These are phyloP conservation scores for Zeugodacus cucurbitae DNA, from an alignment of 1,140 invertebrate genomes.

Conservation along the genomic window DNA sequence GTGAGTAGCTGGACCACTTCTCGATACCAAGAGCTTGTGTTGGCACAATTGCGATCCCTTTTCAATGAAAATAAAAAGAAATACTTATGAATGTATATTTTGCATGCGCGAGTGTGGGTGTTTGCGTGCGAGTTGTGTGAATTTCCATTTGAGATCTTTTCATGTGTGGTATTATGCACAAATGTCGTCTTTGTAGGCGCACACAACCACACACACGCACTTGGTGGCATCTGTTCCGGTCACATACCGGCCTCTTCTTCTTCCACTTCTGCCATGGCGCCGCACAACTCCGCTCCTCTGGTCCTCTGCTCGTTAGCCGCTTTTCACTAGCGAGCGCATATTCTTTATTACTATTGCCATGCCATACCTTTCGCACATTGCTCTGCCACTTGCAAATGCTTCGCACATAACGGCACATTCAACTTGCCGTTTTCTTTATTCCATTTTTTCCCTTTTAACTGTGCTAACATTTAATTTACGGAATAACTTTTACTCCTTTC, in stretches of 20 bases:
- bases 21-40: not conserved
- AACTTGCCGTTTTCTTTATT: not conserved
- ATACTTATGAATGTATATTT: not conserved
- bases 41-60: not conserved
- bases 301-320: not conserved
- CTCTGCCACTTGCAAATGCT: not conserved
- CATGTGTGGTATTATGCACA: not conserved
- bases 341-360: not conserved
- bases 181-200: not conserved
- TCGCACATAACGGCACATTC: not conserved
- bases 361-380: not conserved
- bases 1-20: not conserved
- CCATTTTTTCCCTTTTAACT: not conserved
- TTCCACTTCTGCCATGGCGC: not conserved
- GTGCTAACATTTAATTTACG: conserved; percentile 29
- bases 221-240: conserved; percentile 32
- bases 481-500: not conserved
- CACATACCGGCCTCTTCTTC: not conserved
- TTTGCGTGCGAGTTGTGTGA: not conserved
- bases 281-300: too few species aligned
- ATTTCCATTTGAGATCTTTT: not conserved
- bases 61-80: not conserved
- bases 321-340: not conserved
- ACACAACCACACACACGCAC: not conserved
- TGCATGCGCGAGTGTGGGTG: not conserved